Percentiles rank a stretch among this genome's conserved stretches.
Evolutionary conservation across 2,797 vertebrate genomes (phyloP).

Genomic region (Moxostoma hubbsi): DNA sequence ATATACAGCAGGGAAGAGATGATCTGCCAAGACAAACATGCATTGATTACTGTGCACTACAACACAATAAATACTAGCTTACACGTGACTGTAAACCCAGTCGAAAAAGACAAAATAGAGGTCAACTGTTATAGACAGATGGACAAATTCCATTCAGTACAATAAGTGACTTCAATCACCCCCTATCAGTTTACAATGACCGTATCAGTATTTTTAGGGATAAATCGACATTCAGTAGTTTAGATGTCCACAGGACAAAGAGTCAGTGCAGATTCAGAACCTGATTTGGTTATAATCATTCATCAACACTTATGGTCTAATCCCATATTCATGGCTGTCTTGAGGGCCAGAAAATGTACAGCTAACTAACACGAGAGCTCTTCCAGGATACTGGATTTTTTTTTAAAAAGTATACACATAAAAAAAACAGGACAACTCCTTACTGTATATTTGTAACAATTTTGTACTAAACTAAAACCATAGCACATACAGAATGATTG

Average conservation of each 20-base stretch:
- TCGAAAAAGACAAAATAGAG: slow-evolving; percentile 55
- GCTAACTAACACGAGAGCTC: neutral
- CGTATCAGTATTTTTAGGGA: neutral
- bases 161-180: neutral
- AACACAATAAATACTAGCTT: slow-evolving; percentile 51
- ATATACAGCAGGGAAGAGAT: slow-evolving; percentile 46
- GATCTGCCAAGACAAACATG: slow-evolving; percentile 65
- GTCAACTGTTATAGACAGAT: neutral
- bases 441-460: no score
- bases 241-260: neutral
- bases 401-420: no score
- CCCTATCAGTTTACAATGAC: neutral
- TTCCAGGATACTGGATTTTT: no score
- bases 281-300: neutral
- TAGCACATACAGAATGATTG: no score
- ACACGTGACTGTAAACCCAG: slow-evolving; percentile 76
- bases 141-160: neutral
- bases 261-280: neutral
- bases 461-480: no score
- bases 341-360: neutral
- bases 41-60: slow-evolving; percentile 66
- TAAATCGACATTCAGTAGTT: neutral
- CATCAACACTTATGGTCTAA: neutral
- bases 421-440: no score
- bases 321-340: neutral